Conservation (phyloP, 2,797 vertebrate species). For the Lagodon rhomboides region DNA sequence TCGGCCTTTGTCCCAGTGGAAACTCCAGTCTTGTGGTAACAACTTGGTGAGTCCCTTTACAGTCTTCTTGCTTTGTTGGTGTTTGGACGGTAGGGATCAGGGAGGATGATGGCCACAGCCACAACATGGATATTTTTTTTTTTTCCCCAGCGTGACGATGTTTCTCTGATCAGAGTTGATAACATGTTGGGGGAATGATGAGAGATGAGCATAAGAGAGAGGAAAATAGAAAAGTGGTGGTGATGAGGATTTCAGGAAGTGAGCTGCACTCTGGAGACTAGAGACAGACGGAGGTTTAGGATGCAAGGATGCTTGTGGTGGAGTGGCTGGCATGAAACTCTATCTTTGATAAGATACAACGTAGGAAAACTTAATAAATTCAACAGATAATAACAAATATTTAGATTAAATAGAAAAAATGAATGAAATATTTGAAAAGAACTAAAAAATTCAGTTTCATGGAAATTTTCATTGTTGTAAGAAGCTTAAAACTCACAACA, state of each 20-base stretch:
- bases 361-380: neutral
- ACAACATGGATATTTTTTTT: conserved; percentile 12
- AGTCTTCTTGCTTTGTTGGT: conserved; percentile 29
- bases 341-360: neutral
- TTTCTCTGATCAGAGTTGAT: conserved; percentile 27
- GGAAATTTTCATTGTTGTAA: neutral
- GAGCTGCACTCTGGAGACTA: conserved; percentile 17
- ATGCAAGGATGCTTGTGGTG: conserved; percentile 29
- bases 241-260: neutral
- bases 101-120: conserved; percentile 30
- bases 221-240: conserved; percentile 6
- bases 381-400: neutral
- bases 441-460: neutral
- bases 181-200: conserved; percentile 9
- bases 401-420: neutral
- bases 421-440: neutral
- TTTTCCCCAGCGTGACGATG: conserved; percentile 12
- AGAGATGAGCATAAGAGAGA: neutral
- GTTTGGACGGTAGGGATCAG: conserved; percentile 36
- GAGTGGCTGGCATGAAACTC: conserved; percentile 7
- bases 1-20: conserved; percentile 84
- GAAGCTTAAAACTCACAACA: neutral
- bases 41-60: conserved; percentile 84
- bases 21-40: conserved; percentile 83
- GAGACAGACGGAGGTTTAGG: conserved; percentile 12